Base-by-base conservation (phyloP, 2,888 invertebrate genomes). In the Caenorhabditis sp. region DNA sequence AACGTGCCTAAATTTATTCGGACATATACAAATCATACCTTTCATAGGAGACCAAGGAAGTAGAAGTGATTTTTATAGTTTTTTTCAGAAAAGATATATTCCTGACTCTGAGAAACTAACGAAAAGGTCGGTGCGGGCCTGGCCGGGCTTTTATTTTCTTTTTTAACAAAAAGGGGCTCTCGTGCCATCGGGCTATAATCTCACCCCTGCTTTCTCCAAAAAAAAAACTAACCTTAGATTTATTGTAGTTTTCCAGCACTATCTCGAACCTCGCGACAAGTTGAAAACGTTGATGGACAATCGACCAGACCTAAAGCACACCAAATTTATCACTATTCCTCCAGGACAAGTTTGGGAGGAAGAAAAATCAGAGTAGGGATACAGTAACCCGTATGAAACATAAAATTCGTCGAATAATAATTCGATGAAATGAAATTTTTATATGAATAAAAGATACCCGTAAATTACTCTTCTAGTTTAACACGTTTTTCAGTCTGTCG, bases 241-340 rank as follows among this genome's bases (percentile, higher is more conserved):
- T 10, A 31, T 6, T 31, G 4, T 31, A 10, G 4, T 31, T 61
- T 79, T 81, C 58, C 66, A 85, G 78, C 60, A 69, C 43, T 84
- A 82, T 57, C 54, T 84, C 63, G 85, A 84, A 61, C 84, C 84
- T 12, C 61, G 75, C 24, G 60, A 67, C 37, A 74, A 76, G 31
- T 65, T 84, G 2, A 62, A 69, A 37, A 77, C 84, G 61, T 66
- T 75, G 8, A 78, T 80, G 66, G 64, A 72, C 27, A 58, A 63
- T 49, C 65, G 69, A 1, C 55, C 58, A 24, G 76, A 69, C 36
- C 51, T 69, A 57, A 69, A 69, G 19, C 23, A 67, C 51, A 67
- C 74, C 1, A 66, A 43, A 36, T 78, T 78, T 49, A 62, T 69
- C 17, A 78, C 76, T 26, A 75, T 78, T 49, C 60, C 63, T 49